These are phyloP conservation scores for Craniophora ligustri DNA, from an alignment of 2,888 invertebrate genomes.

Conservation along the genomic window DNA sequence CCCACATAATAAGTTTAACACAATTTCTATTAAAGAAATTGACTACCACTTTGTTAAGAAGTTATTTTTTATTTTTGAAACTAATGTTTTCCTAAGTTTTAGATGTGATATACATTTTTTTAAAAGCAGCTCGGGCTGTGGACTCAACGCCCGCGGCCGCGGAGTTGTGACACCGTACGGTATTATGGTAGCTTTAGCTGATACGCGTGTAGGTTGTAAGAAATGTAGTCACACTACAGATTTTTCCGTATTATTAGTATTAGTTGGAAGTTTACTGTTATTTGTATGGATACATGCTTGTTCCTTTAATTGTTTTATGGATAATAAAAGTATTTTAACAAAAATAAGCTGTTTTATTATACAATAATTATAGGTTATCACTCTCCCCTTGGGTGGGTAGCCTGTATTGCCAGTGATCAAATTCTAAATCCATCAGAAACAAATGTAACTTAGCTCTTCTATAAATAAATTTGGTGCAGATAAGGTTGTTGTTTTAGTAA, in stretches of 20 bases:
- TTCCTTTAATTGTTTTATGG: slow-evolving; percentile 68
- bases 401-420: no score
- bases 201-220: slow-evolving; percentile 57
- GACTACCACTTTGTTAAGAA: slow-evolving; percentile 22
- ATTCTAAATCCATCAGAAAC: no score
- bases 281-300: slow-evolving; percentile 65
- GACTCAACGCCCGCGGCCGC: background rate
- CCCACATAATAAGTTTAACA: slow-evolving; percentile 28
- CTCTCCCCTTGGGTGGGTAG: no score
- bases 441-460: no score
- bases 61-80: slow-evolving; percentile 40
- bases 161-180: slow-evolving; percentile 11
- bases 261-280: slow-evolving; percentile 51
- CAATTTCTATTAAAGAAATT: slow-evolving; percentile 33
- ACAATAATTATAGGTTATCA: no score
- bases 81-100: slow-evolving; percentile 36
- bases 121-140: slow-evolving; percentile 4
- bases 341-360: slow-evolving; percentile 2
- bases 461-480: no score
- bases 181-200: slow-evolving; percentile 28
- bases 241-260: slow-evolving; percentile 58
- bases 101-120: slow-evolving; percentile 45
- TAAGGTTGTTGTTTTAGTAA: background rate
- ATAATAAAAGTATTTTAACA: slow-evolving; percentile 66
- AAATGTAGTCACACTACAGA: slow-evolving; percentile 57